phyloP scores from a whole-genome alignment of 2,888 invertebrate genomes.

The Epirrhoe alternata region DNA sequence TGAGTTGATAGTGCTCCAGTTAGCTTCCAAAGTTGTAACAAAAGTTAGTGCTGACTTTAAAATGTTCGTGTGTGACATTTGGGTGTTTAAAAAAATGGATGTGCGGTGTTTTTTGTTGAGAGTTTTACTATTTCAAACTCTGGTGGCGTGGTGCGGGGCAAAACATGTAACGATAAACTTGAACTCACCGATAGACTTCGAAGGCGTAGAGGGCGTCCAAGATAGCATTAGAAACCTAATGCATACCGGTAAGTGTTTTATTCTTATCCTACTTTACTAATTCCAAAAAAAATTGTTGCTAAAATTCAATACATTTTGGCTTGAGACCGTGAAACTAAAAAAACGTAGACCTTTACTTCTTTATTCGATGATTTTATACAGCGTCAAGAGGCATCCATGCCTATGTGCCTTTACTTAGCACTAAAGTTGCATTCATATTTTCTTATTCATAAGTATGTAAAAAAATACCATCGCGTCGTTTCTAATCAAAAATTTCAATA shows the following conservation, averaged over 20 bases:
- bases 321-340: no score
- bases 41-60: conserved; percentile 52
- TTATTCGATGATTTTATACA: no score
- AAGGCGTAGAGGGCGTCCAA: conserved; percentile 60
- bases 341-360: no score
- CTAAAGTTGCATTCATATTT: no score
- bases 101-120: conserved; percentile 76
- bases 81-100: conserved; percentile 74
- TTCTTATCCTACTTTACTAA: not conserved
- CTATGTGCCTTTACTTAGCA: no score
- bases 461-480: no score
- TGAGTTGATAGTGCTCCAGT: conserved; percentile 47
- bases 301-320: no score
- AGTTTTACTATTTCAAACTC: conserved; percentile 75
- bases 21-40: conserved; percentile 46
- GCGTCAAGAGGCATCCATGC: no score
- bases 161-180: conserved; percentile 67
- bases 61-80: conserved; percentile 67
- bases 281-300: no score
- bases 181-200: conserved; percentile 49
- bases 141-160: conserved; percentile 74
- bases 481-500: no score
- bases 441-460: no score
- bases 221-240: conserved; percentile 73
- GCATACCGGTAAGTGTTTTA: conserved; percentile 71